Conservation (phyloP, 2,113 vertebrate genomes). For the Boulengeromyrus knoepffleri region DNA sequence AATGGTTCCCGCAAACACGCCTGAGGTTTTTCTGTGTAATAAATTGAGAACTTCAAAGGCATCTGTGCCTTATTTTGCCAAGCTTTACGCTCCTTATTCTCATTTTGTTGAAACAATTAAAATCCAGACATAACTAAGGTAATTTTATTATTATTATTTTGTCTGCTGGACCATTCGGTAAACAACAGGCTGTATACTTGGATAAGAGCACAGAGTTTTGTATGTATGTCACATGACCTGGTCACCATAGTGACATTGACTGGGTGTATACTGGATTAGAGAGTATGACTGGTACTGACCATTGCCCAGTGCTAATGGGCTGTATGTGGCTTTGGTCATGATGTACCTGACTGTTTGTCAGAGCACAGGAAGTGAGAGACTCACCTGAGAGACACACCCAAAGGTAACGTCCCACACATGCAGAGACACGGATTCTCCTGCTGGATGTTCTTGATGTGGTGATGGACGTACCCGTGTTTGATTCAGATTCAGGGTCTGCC, state of each 20-base stretch:
- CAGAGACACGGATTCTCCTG: background rate
- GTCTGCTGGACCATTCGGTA: background rate
- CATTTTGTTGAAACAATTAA: background rate
- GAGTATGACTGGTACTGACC: background rate
- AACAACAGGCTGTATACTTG: background rate
- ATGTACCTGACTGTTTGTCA: background rate
- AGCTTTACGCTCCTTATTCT: background rate
- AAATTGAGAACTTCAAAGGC: background rate
- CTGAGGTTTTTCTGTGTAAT: background rate
- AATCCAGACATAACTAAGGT: background rate
- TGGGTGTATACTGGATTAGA: background rate
- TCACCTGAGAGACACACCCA: background rate
- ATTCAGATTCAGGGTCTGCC: background rate
- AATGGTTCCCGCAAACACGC: background rate
- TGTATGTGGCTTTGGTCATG: background rate
- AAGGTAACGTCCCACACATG: background rate
- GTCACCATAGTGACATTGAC: background rate
- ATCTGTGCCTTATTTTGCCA: background rate
- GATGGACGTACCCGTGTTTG: background rate
- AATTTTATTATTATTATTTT: background rate
- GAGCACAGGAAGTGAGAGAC: background rate
- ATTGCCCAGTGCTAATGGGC: background rate
- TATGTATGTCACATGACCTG: background rate
- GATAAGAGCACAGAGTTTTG: background rate
- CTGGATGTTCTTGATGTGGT: background rate